Conservation (phyloP, 1,140 invertebrate genomes). For the Dicyema japonicum region DNA sequence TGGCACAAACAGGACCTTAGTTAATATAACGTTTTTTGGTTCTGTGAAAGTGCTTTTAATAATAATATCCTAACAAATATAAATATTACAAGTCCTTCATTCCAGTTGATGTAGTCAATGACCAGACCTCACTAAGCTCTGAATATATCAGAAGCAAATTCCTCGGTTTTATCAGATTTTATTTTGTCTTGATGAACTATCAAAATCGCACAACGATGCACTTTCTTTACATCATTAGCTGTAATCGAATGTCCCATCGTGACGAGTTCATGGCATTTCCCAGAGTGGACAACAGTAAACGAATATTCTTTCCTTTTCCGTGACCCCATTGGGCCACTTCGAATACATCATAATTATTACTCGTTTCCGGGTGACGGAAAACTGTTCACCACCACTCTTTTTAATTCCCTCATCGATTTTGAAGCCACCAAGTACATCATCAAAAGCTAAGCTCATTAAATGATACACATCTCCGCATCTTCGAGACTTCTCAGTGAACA, state of each 20-base stretch:
- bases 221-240: conserved; percentile 62
- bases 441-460: too few species aligned
- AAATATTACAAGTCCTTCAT: conserved; percentile 17
- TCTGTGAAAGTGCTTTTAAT: too few species aligned
- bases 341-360: too few species aligned
- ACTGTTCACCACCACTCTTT: too few species aligned
- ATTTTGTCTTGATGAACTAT: conserved; percentile 95
- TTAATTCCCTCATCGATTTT: too few species aligned
- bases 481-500: too few species aligned
- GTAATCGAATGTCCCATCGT: conserved; percentile 71
- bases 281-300: conserved; percentile 62
- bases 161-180: conserved; percentile 8
- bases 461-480: too few species aligned
- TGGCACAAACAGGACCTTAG: too few species aligned
- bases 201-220: conserved; percentile 66
- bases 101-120: conserved; percentile 49
- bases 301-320: conserved; percentile 75
- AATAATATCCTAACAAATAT: too few species aligned
- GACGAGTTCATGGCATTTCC: conserved; percentile 65
- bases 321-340: conserved; percentile 47
- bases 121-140: conserved; percentile 91
- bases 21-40: too few species aligned
- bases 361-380: too few species aligned
- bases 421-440: too few species aligned
- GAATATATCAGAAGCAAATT: conserved; percentile 83